phyloP scores from a whole-genome alignment of 35 echinoderm and acorn worm genomes.

The Stichopus chloronotus region DNA sequence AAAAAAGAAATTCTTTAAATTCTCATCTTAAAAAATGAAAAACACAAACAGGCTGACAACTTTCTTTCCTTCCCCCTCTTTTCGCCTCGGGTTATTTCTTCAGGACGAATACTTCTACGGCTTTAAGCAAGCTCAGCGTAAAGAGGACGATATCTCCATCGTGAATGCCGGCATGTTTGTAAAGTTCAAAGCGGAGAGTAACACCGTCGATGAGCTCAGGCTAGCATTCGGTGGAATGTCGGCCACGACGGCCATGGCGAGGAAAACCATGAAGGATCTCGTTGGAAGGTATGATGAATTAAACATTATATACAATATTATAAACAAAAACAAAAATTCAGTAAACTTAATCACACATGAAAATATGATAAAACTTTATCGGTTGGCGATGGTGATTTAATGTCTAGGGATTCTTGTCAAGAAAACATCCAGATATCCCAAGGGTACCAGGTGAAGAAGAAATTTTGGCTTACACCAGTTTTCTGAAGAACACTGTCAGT shows the following conservation, averaged over 20 bases:
- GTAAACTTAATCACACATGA: neutral
- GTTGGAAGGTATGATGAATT: slow-evolving; percentile 37
- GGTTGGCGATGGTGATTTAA: neutral
- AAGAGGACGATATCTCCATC: slow-evolving; percentile 68
- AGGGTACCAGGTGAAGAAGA: no score
- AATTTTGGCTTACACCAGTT: no score
- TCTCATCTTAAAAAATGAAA: no score
- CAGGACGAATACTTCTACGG: slow-evolving; percentile 62
- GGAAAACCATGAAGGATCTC: slow-evolving; percentile 30
- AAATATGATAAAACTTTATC: neutral
- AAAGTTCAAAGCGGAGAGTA: slow-evolving; percentile 45
- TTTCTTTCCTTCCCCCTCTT: neutral
- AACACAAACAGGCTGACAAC: no score
- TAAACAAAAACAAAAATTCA: neutral
- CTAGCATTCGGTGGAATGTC: slow-evolving; percentile 64
- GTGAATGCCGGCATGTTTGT: slow-evolving; percentile 71
- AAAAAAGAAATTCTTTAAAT: no score
- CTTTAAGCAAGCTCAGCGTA: slow-evolving; percentile 64
- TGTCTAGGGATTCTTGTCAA: no score
- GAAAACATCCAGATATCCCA: no score
- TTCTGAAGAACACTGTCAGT: no score
- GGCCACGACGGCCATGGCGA: slow-evolving; percentile 49
- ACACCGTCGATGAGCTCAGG: slow-evolving; percentile 19
- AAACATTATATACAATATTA: neutral
- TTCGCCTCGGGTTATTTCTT: neutral